Conservation (phyloP, 1,140 invertebrate genomes). For the Paralvinella palmiformis region DNA sequence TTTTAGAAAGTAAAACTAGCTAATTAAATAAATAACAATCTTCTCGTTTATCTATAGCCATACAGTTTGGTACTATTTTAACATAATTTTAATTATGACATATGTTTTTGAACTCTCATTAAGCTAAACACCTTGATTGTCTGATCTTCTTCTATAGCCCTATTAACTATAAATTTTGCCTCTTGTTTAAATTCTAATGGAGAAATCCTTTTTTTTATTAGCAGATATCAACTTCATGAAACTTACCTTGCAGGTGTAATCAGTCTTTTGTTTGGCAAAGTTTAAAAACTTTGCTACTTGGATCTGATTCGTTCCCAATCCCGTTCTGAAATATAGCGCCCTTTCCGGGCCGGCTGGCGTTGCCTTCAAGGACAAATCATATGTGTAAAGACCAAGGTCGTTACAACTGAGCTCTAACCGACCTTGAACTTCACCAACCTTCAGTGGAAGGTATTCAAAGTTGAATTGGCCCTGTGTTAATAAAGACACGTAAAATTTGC, state of each 20-base stretch:
- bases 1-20: no score
- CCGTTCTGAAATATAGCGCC: constrained; percentile 43
- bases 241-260: constrained; percentile 49
- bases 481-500: not conserved
- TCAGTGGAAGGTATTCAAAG: constrained; percentile 48
- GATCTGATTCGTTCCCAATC: constrained; percentile 39
- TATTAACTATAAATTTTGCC: not conserved
- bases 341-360: constrained; percentile 43
- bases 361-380: constrained; percentile 46
- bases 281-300: constrained; percentile 47
- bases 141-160: no score
- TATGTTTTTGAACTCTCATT: no score
- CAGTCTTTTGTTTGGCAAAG: constrained; percentile 49
- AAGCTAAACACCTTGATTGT: no score
- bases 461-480: constrained; percentile 37
- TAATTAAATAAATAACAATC: no score
- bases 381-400: constrained; percentile 47
- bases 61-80: no score
- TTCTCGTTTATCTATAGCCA: no score
- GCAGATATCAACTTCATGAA: no score
- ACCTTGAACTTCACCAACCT: constrained; percentile 38
- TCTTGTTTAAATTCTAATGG: not conserved
- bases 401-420: constrained; percentile 41
- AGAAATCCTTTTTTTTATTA: not conserved
- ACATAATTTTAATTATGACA: no score